phyloP scores from a whole-genome alignment of 2,888 invertebrate species.

The Argyra leucocephala region DNA sequence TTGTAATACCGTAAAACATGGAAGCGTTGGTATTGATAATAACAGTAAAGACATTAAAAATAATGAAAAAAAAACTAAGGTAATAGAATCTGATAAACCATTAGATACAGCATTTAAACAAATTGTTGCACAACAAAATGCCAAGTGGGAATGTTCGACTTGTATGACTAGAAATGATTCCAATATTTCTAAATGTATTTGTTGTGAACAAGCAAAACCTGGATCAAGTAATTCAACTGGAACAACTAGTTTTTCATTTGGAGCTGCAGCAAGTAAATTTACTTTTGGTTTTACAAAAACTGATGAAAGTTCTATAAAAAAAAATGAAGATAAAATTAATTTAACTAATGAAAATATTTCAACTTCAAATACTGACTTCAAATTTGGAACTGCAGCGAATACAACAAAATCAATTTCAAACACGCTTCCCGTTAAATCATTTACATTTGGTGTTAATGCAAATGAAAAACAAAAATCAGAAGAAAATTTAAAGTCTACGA shows the following conservation, averaged over 20 bases:
- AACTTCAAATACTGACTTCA: conserved; percentile 12
- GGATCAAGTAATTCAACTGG: conserved; percentile 29
- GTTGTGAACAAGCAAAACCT: conserved; percentile 51
- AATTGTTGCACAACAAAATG: conserved; percentile 35
- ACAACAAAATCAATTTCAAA: conserved; percentile 11
- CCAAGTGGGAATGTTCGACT: conserved; percentile 52
- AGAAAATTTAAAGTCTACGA: no score
- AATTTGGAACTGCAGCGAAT: conserved; percentile 17
- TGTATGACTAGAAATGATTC: conserved; percentile 53
- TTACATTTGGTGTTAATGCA: conserved; percentile 18
- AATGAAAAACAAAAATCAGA: no score
- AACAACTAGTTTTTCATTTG: conserved; percentile 33
- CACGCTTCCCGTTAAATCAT: background rate
- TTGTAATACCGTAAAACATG: conserved; percentile 46
- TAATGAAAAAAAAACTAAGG: conserved; percentile 26
- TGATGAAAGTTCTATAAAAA: conserved; percentile 27
- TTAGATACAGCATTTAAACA: conserved; percentile 25
- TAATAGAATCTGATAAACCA: conserved; percentile 14
- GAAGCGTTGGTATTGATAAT: conserved; percentile 20
- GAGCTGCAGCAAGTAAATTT: conserved; percentile 32
- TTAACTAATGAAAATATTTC: background rate
- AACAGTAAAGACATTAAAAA: conserved; percentile 14
- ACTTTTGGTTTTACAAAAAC: conserved; percentile 31
- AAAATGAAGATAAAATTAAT: background rate
- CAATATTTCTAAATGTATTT: conserved; percentile 46